phyloP scores from a whole-genome alignment of 2,888 invertebrate genomes.

The Tolmerus cingulatus region DNA sequence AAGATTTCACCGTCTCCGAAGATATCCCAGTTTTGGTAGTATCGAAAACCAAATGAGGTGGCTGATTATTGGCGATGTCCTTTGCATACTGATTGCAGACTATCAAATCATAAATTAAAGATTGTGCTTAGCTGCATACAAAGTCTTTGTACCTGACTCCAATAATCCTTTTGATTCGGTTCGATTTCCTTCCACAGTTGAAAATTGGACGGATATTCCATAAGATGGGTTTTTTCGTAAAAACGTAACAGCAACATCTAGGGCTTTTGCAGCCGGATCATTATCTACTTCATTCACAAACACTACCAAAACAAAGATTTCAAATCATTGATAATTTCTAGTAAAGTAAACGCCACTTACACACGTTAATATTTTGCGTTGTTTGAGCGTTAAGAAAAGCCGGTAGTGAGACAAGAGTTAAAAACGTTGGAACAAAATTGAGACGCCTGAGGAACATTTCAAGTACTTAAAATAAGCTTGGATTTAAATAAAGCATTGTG shows the following conservation, averaged over 20 bases:
- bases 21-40: constrained; percentile 81
- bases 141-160: constrained; percentile 68
- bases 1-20: constrained; percentile 85
- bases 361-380: constrained; percentile 76
- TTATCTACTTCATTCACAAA: constrained; percentile 79
- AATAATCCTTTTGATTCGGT: constrained; percentile 76
- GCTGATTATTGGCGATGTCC: constrained; percentile 70
- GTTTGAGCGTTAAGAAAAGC: constrained; percentile 65
- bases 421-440: neutral
- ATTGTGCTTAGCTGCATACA: neutral
- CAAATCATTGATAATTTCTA: neutral
- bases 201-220: constrained; percentile 66
- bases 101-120: constrained; percentile 57
- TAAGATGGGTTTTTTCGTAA: constrained; percentile 74
- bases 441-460: neutral
- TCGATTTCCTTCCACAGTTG: constrained; percentile 74
- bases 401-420: neutral
- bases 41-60: constrained; percentile 83
- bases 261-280: constrained; percentile 73
- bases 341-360: constrained; percentile 66
- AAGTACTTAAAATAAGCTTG: neutral
- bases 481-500: neutral
- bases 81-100: constrained; percentile 78
- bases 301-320: constrained; percentile 63
- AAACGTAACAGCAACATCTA: constrained; percentile 76